These are phyloP conservation scores for Aethina tumida DNA, from an alignment of 1,140 invertebrate species.

Conservation along the genomic window DNA sequence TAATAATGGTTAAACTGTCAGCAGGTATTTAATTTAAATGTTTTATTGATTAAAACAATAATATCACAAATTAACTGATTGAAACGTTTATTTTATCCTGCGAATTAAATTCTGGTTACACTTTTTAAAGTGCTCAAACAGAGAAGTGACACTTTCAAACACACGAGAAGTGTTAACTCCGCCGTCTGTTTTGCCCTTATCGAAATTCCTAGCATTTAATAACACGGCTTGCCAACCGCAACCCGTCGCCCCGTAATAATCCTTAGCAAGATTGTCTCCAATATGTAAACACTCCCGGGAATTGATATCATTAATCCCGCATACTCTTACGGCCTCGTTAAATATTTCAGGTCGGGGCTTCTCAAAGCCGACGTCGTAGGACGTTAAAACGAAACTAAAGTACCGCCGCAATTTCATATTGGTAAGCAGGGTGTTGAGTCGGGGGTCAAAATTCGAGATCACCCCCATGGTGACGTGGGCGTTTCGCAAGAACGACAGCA, in stretches of 20 bases:
- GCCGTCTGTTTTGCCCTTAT: no score
- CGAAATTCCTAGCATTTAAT: no score
- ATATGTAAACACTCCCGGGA: conserved; percentile 64
- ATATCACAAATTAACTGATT: no score
- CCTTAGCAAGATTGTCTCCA: conserved; percentile 62
- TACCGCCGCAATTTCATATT: conserved; percentile 51
- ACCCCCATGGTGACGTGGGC: conserved; percentile 55
- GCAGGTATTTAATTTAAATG: no score
- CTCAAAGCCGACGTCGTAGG: conserved; percentile 54
- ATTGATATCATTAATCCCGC: conserved; percentile 34
- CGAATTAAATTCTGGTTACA: no score
- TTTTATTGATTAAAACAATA: no score
- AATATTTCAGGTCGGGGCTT: conserved; percentile 72
- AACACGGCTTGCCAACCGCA: no score
- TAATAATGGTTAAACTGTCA: no score
- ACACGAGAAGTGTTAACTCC: no score
- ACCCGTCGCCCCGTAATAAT: conserved; percentile 63
- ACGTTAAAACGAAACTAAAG: conserved; percentile 72
- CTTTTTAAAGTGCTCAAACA: no score
- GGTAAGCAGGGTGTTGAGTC: conserved; percentile 54
- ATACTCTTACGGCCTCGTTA: conserved; percentile 47
- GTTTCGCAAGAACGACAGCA: conserved; percentile 42
- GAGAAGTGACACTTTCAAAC: no score
- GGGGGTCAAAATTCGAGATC: conserved; percentile 81
- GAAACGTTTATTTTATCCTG: no score